Evolutionary conservation across 1,140 invertebrate genomes (phyloP).

Genomic region (Doryteuthis pealeii): DNA sequence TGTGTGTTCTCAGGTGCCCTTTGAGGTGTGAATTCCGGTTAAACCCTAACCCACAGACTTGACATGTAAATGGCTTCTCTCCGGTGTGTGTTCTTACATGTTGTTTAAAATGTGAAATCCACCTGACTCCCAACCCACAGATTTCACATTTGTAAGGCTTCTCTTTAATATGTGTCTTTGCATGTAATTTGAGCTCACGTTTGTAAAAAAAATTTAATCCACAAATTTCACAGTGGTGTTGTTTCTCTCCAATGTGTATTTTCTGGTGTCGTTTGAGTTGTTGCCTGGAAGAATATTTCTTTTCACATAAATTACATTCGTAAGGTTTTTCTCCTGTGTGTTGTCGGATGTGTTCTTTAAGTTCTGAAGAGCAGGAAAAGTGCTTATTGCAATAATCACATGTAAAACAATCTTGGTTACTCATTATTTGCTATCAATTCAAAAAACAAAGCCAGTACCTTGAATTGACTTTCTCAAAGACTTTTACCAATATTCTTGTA

Average conservation of each 20-base stretch:
- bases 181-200: constrained; percentile 45
- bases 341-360: too few relatives aligned
- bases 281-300: too few relatives aligned
- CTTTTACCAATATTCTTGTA: too few relatives aligned
- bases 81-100: background rate
- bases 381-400: too few relatives aligned
- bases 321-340: too few relatives aligned
- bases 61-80: background rate
- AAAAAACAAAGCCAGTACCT: too few relatives aligned
- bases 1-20: constrained; percentile 61
- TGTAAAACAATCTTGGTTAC: too few relatives aligned
- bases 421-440: too few relatives aligned
- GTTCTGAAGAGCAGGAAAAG: too few relatives aligned
- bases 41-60: background rate
- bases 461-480: too few relatives aligned
- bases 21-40: background rate
- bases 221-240: constrained; percentile 11
- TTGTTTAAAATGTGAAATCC: background rate
- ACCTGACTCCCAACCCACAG: background rate
- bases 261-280: constrained; percentile 18
- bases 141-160: constrained; percentile 73
- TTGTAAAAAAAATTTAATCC: constrained; percentile 25
- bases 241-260: constrained; percentile 23
- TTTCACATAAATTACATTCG: too few relatives aligned
- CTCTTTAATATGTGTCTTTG: constrained; percentile 73